Conservation (phyloP, 2,113 vertebrate genomes). For the Alethe castanea region DNA sequence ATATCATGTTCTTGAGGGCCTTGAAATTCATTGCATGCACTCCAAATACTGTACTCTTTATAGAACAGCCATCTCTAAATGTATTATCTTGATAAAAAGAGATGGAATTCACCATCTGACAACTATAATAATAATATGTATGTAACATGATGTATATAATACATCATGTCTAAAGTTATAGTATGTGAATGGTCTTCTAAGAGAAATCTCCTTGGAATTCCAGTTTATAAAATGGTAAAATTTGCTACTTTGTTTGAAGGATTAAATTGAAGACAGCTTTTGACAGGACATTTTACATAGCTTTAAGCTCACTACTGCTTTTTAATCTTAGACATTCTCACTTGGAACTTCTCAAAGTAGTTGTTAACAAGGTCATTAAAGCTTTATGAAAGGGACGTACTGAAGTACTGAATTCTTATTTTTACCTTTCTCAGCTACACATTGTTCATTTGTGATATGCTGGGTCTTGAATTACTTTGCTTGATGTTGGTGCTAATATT, state of each 20-base stretch:
- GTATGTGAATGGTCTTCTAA: background rate
- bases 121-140: background rate
- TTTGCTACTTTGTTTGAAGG: background rate
- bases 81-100: background rate
- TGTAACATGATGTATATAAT: background rate
- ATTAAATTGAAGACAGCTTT: background rate
- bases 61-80: background rate
- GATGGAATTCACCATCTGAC: background rate
- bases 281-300: background rate
- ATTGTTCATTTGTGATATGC: background rate
- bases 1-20: background rate
- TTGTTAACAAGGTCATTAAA: background rate
- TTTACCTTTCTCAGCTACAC: background rate
- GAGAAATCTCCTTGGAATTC: background rate
- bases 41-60: background rate
- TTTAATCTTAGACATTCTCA: background rate
- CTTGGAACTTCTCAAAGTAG: background rate
- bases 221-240: background rate
- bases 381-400: background rate
- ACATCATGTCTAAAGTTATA: background rate
- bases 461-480: background rate
- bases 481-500: background rate
- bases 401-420: background rate
- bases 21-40: background rate
- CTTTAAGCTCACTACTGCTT: background rate